These are phyloP conservation scores for Athalia circularis DNA, from an alignment of 2,888 invertebrate species.

Conservation along the genomic window DNA sequence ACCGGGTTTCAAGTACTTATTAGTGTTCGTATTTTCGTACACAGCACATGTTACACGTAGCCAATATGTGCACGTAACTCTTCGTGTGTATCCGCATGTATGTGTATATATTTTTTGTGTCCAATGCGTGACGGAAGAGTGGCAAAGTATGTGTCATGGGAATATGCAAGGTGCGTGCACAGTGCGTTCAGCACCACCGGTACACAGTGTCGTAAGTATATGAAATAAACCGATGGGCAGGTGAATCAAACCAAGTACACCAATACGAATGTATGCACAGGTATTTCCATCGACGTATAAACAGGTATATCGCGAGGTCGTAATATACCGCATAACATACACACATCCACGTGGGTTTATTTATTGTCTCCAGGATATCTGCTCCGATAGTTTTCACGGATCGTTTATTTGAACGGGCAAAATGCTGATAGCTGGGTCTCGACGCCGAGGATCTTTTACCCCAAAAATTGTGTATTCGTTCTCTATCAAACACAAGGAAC, in stretches of 20 bases:
- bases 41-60: slow-evolving; percentile 20
- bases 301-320: too few species aligned
- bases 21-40: too few species aligned
- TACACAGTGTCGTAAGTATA: slow-evolving; percentile 5
- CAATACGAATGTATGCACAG: background rate
- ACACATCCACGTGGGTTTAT: slow-evolving; percentile 39
- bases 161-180: slow-evolving; percentile 44
- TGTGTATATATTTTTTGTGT: background rate
- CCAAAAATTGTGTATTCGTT: too few species aligned
- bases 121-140: slow-evolving; percentile 27
- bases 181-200: slow-evolving; percentile 34
- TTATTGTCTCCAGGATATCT: slow-evolving; percentile 62
- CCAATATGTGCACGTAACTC: background rate
- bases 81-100: background rate
- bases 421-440: background rate
- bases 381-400: slow-evolving; percentile 71
- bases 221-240: slow-evolving; percentile 3
- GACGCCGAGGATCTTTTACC: background rate
- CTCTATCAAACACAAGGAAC: too few species aligned
- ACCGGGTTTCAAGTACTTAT: background rate
- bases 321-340: background rate
- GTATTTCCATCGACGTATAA: too few species aligned
- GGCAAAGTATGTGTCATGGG: slow-evolving; percentile 33
- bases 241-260: slow-evolving; percentile 26
- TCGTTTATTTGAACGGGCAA: slow-evolving; percentile 54